These are phyloP conservation scores for Thomomys bottae DNA, from an alignment of 2,113 vertebrate genomes.

Conservation along the genomic window DNA sequence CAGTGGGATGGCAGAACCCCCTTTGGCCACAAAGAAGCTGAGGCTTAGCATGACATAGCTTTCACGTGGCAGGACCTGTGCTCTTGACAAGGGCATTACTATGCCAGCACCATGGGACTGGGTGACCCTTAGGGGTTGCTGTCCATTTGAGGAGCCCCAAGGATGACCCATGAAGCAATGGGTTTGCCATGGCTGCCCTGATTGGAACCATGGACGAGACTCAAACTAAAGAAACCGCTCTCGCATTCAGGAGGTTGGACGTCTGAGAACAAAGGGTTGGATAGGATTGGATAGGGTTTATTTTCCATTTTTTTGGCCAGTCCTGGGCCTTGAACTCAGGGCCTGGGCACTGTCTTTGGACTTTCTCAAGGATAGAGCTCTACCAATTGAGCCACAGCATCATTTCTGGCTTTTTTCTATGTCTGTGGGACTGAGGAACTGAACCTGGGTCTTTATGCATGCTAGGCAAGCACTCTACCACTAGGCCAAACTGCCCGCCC, in stretches of 20 bases:
- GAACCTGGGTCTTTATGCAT: too few species aligned
- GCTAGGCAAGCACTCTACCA: too few species aligned
- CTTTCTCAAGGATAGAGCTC: too few species aligned
- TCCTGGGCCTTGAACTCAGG: too few species aligned
- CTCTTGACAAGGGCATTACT: not conserved
- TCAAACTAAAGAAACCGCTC: not conserved
- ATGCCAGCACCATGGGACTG: accelerated
- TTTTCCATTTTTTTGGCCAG: not conserved
- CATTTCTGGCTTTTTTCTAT: too few species aligned
- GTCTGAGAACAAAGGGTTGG: not conserved
- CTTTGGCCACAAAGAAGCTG: not conserved
- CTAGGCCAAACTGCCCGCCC: too few species aligned
- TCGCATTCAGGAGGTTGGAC: not conserved
- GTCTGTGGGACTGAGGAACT: too few species aligned
- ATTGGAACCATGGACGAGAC: not conserved
- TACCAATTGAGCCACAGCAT: too few species aligned
- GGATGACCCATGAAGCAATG: accelerated
- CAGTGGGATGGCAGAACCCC: too few species aligned
- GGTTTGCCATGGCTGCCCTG: not conserved
- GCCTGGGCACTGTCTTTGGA: too few species aligned
- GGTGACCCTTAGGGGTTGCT: not conserved
- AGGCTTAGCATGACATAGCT: not conserved
- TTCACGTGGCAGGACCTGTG: not conserved
- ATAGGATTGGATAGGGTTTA: not conserved
- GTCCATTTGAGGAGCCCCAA: accelerated